phyloP scores from a whole-genome alignment of 2,888 invertebrate genomes.

The Microctonus brassicae region DNA sequence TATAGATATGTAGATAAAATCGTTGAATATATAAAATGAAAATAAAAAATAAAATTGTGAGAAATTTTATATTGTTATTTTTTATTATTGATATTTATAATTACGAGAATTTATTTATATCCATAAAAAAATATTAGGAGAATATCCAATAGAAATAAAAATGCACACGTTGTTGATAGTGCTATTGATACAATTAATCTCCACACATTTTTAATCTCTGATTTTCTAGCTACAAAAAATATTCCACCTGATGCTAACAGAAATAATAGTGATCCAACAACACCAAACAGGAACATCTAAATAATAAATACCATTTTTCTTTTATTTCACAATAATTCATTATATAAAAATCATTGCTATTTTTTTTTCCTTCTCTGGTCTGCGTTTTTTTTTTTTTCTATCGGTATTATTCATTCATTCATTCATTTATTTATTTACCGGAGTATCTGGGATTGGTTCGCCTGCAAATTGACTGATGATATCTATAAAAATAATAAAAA shows the following conservation, averaged over 20 bases:
- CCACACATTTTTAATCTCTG: conserved; percentile 42
- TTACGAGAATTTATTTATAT: conserved; percentile 43
- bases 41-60: too few relatives aligned
- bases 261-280: conserved; percentile 51
- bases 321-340: neutral
- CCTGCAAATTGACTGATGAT: conserved; percentile 64
- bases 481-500: conserved; percentile 62
- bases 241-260: conserved; percentile 49
- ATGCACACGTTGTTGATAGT: conserved; percentile 44
- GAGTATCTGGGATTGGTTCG: conserved; percentile 65
- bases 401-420: neutral
- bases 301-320: neutral
- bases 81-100: conserved; percentile 34
- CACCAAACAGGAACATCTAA: conserved; percentile 58
- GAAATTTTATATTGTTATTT: too few relatives aligned
- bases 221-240: conserved; percentile 44
- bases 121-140: conserved; percentile 56
- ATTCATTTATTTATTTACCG: conserved; percentile 62
- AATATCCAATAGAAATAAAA: conserved; percentile 53
- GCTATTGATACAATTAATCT: conserved; percentile 44
- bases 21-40: too few relatives aligned
- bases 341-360: too few relatives aligned
- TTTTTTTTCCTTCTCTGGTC: neutral
- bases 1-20: too few relatives aligned
- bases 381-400: neutral